Conservation (phyloP, 2,113 vertebrate species). For the Peucedramus taeniatus region DNA sequence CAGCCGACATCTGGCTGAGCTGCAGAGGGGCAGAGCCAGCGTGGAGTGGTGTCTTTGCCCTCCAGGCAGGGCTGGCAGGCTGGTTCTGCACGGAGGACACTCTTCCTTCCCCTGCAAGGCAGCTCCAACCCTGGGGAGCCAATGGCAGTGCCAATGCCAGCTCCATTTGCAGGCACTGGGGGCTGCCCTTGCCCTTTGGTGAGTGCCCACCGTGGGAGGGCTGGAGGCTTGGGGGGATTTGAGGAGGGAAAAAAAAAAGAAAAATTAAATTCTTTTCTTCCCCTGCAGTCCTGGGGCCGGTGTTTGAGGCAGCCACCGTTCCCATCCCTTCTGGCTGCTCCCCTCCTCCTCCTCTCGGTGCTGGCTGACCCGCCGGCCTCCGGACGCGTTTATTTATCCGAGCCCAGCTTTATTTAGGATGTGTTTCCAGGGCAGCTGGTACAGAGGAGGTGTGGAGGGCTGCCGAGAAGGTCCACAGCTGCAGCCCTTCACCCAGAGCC, state of each 20-base stretch:
- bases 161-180: neutral
- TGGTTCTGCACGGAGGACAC: neutral
- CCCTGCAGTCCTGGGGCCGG: neutral
- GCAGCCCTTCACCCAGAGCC: neutral
- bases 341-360: neutral
- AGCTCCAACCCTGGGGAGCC: accelerated
- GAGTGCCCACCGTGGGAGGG: accelerated
- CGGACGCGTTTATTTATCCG: neutral
- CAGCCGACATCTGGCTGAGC: conserved; percentile 1
- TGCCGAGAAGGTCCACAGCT: neutral
- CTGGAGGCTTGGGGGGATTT: neutral
- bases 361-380: neutral
- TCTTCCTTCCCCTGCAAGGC: accelerated
- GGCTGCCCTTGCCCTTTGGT: neutral
- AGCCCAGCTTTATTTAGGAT: conserved; percentile 24
- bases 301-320: neutral
- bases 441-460: neutral
- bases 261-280: neutral
- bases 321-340: neutral
- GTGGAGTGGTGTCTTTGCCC: accelerated
- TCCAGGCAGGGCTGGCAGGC: neutral
- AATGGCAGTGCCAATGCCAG: too few relatives aligned
- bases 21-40: neutral
- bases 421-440: neutral
- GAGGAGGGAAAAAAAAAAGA: neutral